These are phyloP conservation scores for Pitta sordida DNA, from an alignment of 2,113 vertebrate genomes.

Conservation along the genomic window DNA sequence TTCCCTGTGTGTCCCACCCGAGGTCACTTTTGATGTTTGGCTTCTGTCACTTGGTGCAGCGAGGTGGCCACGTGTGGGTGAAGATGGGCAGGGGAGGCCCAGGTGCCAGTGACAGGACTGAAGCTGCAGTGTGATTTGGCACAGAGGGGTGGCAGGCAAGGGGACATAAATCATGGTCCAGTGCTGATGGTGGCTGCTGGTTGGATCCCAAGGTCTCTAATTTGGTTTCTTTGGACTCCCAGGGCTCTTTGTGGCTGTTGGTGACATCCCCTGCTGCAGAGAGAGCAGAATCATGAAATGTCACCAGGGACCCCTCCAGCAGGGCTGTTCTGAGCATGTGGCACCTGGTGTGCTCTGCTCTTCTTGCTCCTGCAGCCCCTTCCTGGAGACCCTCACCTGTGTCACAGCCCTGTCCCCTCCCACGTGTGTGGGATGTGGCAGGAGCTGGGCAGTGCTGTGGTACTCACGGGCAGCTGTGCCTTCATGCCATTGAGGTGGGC, in stretches of 20 bases:
- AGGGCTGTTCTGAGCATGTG: not conserved
- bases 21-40: not conserved
- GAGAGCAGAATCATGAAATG: not conserved
- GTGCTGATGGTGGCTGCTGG: not conserved
- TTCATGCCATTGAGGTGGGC: constrained; percentile 80
- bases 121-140: not conserved
- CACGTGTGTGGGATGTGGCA: not conserved
- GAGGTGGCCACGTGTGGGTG: accelerated
- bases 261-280: not conserved
- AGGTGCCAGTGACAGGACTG: not conserved
- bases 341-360: not conserved
- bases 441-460: not conserved
- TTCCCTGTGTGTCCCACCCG: accelerated
- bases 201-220: not conserved
- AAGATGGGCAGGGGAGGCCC: accelerated
- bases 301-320: not conserved
- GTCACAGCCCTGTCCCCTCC: not conserved
- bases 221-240: constrained; percentile 6
- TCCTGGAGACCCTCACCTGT: not conserved
- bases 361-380: not conserved
- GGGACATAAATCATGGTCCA: not conserved
- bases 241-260: not conserved
- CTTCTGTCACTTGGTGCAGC: not conserved
- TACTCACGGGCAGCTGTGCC: constrained; percentile 72
- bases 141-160: not conserved